phyloP scores from a whole-genome alignment of 1,140 invertebrate genomes.

The Penaeus japonicus region DNA sequence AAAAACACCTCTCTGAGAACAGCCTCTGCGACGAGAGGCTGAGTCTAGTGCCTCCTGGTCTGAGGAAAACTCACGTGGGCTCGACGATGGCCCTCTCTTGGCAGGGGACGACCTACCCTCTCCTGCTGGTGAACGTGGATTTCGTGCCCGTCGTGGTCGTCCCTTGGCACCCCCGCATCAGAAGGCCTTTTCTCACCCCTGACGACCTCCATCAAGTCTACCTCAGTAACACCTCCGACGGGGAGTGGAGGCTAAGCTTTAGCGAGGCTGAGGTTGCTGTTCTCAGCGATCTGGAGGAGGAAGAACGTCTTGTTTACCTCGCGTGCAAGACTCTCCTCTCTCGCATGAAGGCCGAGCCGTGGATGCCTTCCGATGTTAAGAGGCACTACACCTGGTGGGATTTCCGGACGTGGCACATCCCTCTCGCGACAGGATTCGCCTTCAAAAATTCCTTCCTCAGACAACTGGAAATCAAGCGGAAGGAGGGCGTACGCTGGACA shows the following conservation, averaged over 20 bases:
- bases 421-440: too few species aligned
- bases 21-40: neutral
- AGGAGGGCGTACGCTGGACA: too few species aligned
- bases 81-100: neutral
- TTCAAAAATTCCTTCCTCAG: neutral
- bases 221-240: neutral
- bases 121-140: conserved; percentile 2
- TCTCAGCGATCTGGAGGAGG: neutral
- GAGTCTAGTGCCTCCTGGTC: conserved; percentile 3
- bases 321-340: neutral
- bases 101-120: conserved; percentile 3
- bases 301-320: neutral
- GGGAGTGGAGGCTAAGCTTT: conserved; percentile 13
- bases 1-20: neutral
- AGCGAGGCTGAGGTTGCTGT: neutral
- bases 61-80: conserved; percentile 14
- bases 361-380: neutral
- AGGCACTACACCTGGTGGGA: neutral
- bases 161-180: neutral
- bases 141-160: neutral
- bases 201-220: neutral
- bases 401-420: neutral
- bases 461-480: neutral
- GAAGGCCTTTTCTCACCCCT: neutral
- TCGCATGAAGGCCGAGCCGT: conserved; percentile 10